These are phyloP conservation scores for Pristis pectinata DNA, from an alignment of 2,797 vertebrate species.

Conservation along the genomic window DNA sequence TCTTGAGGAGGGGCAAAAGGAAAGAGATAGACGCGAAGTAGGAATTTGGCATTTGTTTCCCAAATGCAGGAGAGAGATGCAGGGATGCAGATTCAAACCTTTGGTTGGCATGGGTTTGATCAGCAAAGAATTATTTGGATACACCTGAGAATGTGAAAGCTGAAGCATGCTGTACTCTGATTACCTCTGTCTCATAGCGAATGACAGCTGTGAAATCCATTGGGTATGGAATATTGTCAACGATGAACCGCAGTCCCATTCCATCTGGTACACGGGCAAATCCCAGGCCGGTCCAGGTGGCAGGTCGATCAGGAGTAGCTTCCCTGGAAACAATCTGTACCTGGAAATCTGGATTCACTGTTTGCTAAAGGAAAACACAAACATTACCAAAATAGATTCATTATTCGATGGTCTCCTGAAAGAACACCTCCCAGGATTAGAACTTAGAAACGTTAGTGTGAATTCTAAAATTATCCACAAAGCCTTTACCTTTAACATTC, in stretches of 20 bases:
- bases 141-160: neutral
- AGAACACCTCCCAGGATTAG: neutral
- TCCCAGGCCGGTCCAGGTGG: slow-evolving; percentile 71
- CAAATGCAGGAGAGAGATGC: neutral
- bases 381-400: neutral
- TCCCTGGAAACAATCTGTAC: slow-evolving; percentile 59
- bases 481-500: neutral
- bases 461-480: neutral
- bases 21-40: neutral
- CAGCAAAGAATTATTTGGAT: neutral
- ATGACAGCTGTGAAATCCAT: slow-evolving; percentile 68
- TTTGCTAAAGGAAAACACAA: slow-evolving; percentile 10
- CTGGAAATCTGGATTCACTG: slow-evolving; percentile 47
- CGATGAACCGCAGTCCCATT: slow-evolving; percentile 67
- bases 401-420: neutral
- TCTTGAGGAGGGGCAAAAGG: neutral
- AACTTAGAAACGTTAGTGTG: neutral
- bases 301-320: slow-evolving; percentile 46
- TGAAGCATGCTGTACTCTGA: too few species aligned
- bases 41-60: neutral
- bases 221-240: slow-evolving; percentile 63
- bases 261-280: slow-evolving; percentile 62
- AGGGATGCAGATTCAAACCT: neutral
- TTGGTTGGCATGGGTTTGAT: neutral
- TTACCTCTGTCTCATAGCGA: slow-evolving; percentile 72